Evolutionary conservation across 1,140 invertebrate genomes (phyloP).

Genomic region (Dysdera silvatica): DNA sequence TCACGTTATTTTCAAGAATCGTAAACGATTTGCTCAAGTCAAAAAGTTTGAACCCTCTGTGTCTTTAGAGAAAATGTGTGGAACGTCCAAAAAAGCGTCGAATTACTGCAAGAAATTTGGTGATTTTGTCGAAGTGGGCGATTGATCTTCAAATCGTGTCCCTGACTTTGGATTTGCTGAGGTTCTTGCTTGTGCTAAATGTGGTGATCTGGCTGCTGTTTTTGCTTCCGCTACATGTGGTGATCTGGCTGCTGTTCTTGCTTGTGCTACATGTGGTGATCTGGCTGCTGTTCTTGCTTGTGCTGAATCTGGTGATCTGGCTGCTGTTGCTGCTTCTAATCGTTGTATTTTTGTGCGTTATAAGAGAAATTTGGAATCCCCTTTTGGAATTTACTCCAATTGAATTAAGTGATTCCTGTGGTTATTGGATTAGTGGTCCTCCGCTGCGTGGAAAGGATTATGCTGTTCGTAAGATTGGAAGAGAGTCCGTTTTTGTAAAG

Average conservation of each 20-base stretch:
- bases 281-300: too few species aligned
- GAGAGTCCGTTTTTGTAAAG: not conserved
- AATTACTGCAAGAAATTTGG: conserved; percentile 2
- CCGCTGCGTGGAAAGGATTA: conserved; percentile 4
- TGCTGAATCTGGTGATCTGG: not conserved
- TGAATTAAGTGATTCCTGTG: not conserved
- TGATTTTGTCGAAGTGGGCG: not conserved
- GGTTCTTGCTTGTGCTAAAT: too few species aligned
- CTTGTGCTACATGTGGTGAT: not conserved
- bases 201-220: too few species aligned
- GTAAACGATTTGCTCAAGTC: too few species aligned
- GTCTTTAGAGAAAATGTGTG: too few species aligned
- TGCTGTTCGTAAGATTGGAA: not conserved
- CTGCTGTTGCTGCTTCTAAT: not conserved
- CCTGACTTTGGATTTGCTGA: too few species aligned
- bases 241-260: too few species aligned
- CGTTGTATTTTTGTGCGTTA: conserved; percentile 1
- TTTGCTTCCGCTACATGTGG: too few species aligned
- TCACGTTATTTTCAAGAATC: too few species aligned
- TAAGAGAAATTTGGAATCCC: not conserved
- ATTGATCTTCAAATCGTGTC: not conserved
- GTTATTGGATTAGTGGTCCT: not conserved
- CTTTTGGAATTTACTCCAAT: not conserved
- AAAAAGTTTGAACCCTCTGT: too few species aligned
- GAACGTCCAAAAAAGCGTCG: not conserved